A percentile compares a stretch with the other conserved stretches of the same genome.
phyloP scores from a whole-genome alignment of 2,113 vertebrate species.

The Pagrus major region DNA sequence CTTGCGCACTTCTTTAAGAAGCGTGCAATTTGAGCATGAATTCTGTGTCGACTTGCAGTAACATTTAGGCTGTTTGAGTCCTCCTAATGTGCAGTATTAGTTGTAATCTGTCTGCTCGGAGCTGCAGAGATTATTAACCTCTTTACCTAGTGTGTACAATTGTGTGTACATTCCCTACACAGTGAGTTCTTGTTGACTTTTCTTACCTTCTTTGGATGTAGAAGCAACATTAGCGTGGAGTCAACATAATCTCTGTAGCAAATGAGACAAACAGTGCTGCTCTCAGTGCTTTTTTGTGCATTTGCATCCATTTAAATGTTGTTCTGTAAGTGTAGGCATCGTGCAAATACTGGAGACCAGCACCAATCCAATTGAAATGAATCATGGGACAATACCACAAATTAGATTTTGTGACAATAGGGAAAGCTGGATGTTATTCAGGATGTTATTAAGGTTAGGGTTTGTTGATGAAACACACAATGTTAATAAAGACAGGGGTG shows the following conservation, averaged over 20 bases:
- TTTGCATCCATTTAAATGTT: slow-evolving; percentile 41
- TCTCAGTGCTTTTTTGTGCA: slow-evolving; percentile 13
- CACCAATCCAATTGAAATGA: not conserved
- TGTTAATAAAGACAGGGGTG: not conserved
- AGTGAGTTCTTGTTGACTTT: slow-evolving; percentile 11
- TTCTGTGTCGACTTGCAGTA: not conserved
- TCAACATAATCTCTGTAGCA: slow-evolving; percentile 6
- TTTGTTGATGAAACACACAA: no score
- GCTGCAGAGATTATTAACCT: not conserved
- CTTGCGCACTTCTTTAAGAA: slow-evolving; percentile 35
- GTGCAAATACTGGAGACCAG: not conserved
- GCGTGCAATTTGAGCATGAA: slow-evolving; percentile 11
- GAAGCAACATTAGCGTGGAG: not conserved
- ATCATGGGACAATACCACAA: not conserved
- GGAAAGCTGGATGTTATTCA: not conserved
- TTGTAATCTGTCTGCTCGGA: slow-evolving; percentile 15
- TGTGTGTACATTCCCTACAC: slow-evolving; percentile 7
- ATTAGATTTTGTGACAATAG: not conserved
- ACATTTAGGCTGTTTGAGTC: not conserved
- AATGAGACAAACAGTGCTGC: not conserved
- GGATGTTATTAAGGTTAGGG: no score
- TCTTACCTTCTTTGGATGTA: not conserved
- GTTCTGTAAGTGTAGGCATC: not conserved
- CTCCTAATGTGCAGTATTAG: not conserved
- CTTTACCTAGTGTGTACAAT: not conserved